Percentiles rank a stretch among this genome's conserved stretches.
phyloP scores from a whole-genome alignment of 2,888 invertebrate species.

The Salticus scenicus region DNA sequence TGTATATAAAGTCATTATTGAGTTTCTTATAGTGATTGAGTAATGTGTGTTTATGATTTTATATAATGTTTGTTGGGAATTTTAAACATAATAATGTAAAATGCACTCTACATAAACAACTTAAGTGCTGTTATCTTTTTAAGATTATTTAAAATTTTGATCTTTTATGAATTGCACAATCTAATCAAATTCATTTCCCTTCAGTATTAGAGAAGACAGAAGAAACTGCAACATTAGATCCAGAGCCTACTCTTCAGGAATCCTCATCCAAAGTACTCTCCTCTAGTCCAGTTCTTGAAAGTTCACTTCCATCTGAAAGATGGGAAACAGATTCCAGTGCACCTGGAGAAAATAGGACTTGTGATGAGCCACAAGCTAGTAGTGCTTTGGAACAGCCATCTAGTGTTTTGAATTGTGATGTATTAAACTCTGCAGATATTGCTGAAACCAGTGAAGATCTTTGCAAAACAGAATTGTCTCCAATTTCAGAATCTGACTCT shows the following conservation, averaged over 20 bases:
- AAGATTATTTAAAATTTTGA: too few species aligned
- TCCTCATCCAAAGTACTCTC: slow-evolving; percentile 12
- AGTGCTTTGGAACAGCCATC: too few species aligned
- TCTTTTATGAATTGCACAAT: too few species aligned
- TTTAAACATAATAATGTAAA: too few species aligned
- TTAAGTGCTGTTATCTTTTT: too few species aligned
- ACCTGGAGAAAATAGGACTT: slow-evolving; percentile 39
- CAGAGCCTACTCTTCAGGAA: slow-evolving; percentile 31
- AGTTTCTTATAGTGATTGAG: too few species aligned
- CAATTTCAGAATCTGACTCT: slow-evolving; percentile 18
- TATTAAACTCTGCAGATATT: slow-evolving; percentile 19
- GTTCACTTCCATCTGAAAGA: slow-evolving; percentile 20
- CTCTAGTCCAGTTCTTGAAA: slow-evolving; percentile 55
- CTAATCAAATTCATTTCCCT: too few species aligned
- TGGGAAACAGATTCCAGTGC: slow-evolving; percentile 19
- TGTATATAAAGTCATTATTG: too few species aligned
- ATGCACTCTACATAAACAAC: too few species aligned
- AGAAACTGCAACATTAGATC: slow-evolving; percentile 28
- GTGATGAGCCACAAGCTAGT: slow-evolving; percentile 34
- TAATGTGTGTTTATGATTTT: too few species aligned
- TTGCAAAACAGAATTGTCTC: neutral
- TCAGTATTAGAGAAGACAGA: slow-evolving; percentile 63
- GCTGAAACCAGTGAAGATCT: neutral
- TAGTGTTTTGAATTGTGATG: slow-evolving; percentile 61
- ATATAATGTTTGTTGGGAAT: too few species aligned